Percentiles rank a stretch among this genome's conserved stretches.
Conservation (phyloP, 1,140 invertebrate species). For the Pygmarrhopalites habei region DNA sequence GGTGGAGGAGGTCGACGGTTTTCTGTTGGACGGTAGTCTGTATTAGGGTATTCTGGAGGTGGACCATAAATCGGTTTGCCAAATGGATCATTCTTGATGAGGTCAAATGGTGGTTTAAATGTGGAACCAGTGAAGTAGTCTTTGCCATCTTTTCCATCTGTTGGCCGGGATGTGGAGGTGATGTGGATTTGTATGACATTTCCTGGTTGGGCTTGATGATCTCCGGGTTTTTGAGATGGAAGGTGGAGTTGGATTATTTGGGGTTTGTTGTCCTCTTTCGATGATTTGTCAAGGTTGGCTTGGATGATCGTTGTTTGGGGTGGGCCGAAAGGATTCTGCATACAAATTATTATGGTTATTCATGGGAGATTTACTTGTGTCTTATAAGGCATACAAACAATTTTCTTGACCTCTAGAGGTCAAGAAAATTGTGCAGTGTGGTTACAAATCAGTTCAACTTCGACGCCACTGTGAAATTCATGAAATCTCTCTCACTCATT, state of each 20-base stretch:
- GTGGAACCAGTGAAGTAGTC: constrained; percentile 10
- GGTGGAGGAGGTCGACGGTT: not conserved
- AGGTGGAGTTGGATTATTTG: constrained; percentile 11
- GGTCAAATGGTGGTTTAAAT: constrained; percentile 10
- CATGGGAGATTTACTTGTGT: too few species aligned
- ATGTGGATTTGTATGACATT: constrained; percentile 15
- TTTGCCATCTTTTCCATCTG: not conserved
- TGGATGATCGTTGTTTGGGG: not conserved
- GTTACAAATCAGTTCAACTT: too few species aligned
- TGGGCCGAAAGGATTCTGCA: not conserved
- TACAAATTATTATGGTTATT: too few species aligned
- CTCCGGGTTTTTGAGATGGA: not conserved
- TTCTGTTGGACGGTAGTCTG: not conserved
- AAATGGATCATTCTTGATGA: not conserved
- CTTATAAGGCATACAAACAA: too few species aligned
- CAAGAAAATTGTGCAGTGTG: too few species aligned
- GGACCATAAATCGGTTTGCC: not conserved
- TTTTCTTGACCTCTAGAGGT: too few species aligned
- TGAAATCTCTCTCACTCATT: too few species aligned
- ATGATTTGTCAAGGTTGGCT: not conserved
- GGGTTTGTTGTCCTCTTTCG: not conserved
- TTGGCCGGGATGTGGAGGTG: not conserved
- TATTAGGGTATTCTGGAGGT: constrained; percentile 13
- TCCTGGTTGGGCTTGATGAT: not conserved
- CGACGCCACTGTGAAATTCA: too few species aligned